Evolutionary conservation across 2,888 invertebrate genomes (phyloP).

Genomic region (Myopa testacea): DNA sequence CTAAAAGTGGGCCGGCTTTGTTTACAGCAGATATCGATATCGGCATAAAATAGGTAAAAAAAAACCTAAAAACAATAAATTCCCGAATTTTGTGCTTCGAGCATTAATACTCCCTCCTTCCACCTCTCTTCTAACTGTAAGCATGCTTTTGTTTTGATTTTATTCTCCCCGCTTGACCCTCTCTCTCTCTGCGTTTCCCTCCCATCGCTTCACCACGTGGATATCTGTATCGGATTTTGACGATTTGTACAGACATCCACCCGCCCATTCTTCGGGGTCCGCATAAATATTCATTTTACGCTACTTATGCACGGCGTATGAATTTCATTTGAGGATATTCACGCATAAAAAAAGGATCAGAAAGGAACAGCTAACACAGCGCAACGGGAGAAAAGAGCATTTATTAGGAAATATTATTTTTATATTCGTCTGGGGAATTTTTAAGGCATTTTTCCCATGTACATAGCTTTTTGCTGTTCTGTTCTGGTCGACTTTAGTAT

Average conservation of each 20-base stretch:
- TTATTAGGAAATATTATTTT: conserved; percentile 47
- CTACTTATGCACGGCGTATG: conserved; percentile 56
- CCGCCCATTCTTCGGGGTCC: not conserved
- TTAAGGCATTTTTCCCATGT: conserved; percentile 25
- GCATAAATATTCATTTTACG: conserved; percentile 54
- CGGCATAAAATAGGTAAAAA: not conserved
- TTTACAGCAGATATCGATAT: not conserved
- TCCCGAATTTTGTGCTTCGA: conserved; percentile 12
- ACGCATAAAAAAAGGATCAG: conserved; percentile 39
- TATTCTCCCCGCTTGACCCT: not conserved
- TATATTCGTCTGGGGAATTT: conserved; percentile 45
- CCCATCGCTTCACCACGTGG: not conserved
- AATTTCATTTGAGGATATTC: conserved; percentile 49
- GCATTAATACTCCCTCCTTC: conserved; percentile 12
- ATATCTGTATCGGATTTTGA: conserved; percentile 27
- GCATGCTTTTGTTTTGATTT: not conserved
- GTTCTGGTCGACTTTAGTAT: not conserved
- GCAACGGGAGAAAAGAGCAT: conserved; percentile 38
- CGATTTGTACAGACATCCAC: conserved; percentile 20
- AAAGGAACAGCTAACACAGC: conserved; percentile 23
- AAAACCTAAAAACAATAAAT: conserved; percentile 29
- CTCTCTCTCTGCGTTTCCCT: not conserved
- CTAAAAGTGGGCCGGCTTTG: not conserved
- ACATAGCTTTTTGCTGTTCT: not conserved
- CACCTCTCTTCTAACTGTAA: too few species aligned